Conservation (phyloP, 1,140 invertebrate genomes). For the Tyrophagus putrescentiae region DNA sequence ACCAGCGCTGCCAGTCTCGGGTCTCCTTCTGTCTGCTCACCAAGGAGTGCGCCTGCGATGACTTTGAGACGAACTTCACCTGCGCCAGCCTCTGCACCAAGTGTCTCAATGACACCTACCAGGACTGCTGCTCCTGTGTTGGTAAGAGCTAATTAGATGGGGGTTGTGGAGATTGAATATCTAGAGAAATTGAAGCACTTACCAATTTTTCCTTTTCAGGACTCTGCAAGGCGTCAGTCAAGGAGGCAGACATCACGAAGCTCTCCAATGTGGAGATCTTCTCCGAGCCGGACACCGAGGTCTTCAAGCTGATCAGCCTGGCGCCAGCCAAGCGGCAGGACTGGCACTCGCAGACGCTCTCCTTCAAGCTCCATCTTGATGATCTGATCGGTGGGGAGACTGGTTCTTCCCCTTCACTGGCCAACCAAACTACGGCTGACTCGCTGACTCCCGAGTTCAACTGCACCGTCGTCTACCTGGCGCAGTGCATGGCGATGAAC, state of each 20-base stretch:
- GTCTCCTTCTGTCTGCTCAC: slow-evolving; percentile 91
- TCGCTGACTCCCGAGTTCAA: slow-evolving; percentile 40
- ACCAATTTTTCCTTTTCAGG: slow-evolving; percentile 34
- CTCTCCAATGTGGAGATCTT: slow-evolving; percentile 70
- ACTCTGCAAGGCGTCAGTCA: slow-evolving; percentile 64
- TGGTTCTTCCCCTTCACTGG: not conserved
- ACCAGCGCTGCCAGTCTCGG: slow-evolving; percentile 75
- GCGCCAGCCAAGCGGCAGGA: not conserved
- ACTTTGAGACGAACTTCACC: slow-evolving; percentile 48
- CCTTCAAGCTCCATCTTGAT: not conserved
- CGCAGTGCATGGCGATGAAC: slow-evolving; percentile 69
- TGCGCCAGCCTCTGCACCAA: slow-evolving; percentile 82
- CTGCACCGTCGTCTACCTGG: slow-evolving; percentile 82
- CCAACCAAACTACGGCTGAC: not conserved
- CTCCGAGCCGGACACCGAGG: slow-evolving; percentile 55
- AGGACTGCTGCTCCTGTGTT: slow-evolving; percentile 87
- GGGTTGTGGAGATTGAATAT: not conserved
- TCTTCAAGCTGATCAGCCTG: slow-evolving; percentile 52
- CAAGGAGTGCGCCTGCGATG: slow-evolving; percentile 72
- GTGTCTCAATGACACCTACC: slow-evolving; percentile 71
- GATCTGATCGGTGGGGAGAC: not conserved
- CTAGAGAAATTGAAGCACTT: slow-evolving; percentile 17
- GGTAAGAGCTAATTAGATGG: slow-evolving; percentile 46
- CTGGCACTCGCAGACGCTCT: not conserved
- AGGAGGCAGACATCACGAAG: slow-evolving; percentile 47